phyloP scores from a whole-genome alignment of 2,113 vertebrate species.

The Lepus americanus region DNA sequence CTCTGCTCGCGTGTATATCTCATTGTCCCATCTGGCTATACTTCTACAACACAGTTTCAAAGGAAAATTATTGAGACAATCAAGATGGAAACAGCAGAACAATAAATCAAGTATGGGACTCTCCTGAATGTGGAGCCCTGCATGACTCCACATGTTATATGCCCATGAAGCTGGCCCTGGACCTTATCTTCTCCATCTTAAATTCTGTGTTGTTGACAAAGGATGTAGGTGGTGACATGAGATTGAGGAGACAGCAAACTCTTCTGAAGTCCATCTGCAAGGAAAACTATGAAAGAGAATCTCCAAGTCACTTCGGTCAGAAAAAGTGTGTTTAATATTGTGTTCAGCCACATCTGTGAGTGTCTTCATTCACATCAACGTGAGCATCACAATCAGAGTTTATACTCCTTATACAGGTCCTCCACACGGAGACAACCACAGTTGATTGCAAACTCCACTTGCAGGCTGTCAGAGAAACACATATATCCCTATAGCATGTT shows the following conservation, averaged over 20 bases:
- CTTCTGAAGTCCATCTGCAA: not conserved
- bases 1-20: not conserved
- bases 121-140: not conserved
- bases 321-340: not conserved
- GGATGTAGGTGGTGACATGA: not conserved
- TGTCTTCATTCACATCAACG: conserved; percentile 8
- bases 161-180: not conserved
- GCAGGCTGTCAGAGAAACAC: not conserved
- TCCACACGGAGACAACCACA: not conserved
- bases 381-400: not conserved
- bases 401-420: not conserved
- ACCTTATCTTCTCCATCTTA: not conserved
- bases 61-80: not conserved
- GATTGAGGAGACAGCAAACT: not conserved
- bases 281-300: not conserved
- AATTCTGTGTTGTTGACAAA: not conserved
- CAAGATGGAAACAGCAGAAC: not conserved
- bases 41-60: not conserved
- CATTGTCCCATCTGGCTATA: not conserved
- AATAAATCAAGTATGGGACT: not conserved
- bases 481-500: not conserved
- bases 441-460: not conserved
- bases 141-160: not conserved
- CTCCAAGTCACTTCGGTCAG: not conserved
- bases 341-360: not conserved